Evolutionary conservation across 2,113 vertebrate species (phyloP), one percentile per base, ranked within the genome.

Genomic region (Choloepus hoffmanni): DNA sequence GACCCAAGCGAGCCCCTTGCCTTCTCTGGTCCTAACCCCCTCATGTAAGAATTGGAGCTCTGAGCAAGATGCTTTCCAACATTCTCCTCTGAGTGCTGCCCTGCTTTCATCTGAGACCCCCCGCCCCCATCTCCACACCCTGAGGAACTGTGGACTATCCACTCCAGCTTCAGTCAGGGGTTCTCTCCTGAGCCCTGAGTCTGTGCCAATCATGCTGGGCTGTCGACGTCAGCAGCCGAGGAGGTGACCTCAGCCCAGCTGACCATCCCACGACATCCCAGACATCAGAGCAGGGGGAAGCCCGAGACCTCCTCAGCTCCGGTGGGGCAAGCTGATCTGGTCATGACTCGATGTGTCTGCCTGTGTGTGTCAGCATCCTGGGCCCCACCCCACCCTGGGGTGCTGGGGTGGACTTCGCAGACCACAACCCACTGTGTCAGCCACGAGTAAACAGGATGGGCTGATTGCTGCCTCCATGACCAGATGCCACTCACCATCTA

Each of bases 371-470:
- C 89, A 83, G 50, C 10, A 23, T 62, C 88, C 87, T 90, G 79
- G n/a, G 21, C 74, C 43, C 43, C 76, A 78, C 85, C 62, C 36
- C 78, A 77, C 65, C 30, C 50, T 60, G 48, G 74, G 77, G 90
- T 76, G 86, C 53, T 62, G 30, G 40, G 70, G 78, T 21, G 28
- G 48, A 48, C 30, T 62, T 82, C 63, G 1, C 83, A 79, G 53
- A 90, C 84, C 86, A 92, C 93, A 95, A 30, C 78, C 55, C 36
- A n/a, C 83, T 84, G 85, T 85, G 94, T 96, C 95, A 93, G 74
- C 8, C 21, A 48, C 48, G 36, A 95, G 92, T 95, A 97, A 98
- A 97, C 95, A 97, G 95, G 96, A 94, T 92, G 94, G 43, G 50
- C 48, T 28, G 19, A 97, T 36, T 63, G 82, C 68, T 89, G 79